Evolutionary conservation across 2,888 invertebrate species (phyloP).

Genomic region (Drosophila lutescens): DNA sequence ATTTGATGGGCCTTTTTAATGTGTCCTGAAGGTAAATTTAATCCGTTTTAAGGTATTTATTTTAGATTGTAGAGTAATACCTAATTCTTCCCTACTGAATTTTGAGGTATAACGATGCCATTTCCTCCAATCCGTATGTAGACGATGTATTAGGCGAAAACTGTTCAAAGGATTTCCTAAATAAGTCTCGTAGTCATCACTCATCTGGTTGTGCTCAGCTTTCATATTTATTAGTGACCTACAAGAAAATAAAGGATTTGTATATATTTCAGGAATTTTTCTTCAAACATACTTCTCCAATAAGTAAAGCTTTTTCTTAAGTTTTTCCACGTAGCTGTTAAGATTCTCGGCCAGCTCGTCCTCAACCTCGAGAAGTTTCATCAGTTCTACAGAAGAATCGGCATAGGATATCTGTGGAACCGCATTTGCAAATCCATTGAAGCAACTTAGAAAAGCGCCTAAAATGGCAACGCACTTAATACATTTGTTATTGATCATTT

Average conservation of each 20-base stretch:
- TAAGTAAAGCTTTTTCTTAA: conserved; percentile 32
- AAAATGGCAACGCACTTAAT: neutral
- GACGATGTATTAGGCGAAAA: conserved; percentile 39
- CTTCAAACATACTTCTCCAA: conserved; percentile 26
- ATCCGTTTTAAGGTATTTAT: too few species aligned
- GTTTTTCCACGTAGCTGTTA: conserved; percentile 13
- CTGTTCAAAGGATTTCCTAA: conserved; percentile 45
- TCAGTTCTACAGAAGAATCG: conserved; percentile 29
- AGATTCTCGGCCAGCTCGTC: conserved; percentile 34
- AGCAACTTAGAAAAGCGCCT: neutral
- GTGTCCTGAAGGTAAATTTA: neutral
- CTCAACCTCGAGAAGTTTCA: conserved; percentile 36
- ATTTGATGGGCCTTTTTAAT: conserved; percentile 13
- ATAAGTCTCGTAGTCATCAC: conserved; percentile 20
- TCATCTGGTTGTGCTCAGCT: conserved; percentile 13
- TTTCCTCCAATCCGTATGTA: conserved; percentile 32
- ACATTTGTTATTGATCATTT: neutral
- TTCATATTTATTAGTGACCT: conserved; percentile 26
- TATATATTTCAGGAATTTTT: fast-evolving
- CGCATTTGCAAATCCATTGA: neutral
- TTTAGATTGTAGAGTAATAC: conserved; percentile 8
- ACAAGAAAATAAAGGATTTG: fast-evolving
- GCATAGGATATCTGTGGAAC: conserved; percentile 20
- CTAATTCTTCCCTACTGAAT: conserved; percentile 1
- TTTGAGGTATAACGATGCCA: conserved; percentile 23